phyloP scores from a whole-genome alignment of 2,797 vertebrate genomes.

The Echiichthys vipera region DNA sequence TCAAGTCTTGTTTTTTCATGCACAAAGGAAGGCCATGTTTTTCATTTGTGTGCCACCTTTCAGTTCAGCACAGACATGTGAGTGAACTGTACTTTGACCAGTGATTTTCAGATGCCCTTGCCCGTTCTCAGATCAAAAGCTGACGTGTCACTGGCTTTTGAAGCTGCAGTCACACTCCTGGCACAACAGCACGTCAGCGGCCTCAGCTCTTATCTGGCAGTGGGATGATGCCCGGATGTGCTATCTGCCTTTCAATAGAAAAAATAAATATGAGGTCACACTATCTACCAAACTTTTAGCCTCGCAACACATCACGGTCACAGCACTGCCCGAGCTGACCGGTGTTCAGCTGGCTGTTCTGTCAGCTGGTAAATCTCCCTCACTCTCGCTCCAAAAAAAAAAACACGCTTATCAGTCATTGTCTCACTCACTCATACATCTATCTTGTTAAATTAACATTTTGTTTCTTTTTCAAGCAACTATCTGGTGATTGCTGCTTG shows the following conservation, averaged over 20 bases:
- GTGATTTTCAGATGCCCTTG: constrained; percentile 63
- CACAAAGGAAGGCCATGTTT: constrained; percentile 3
- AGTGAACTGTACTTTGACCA: constrained; percentile 51
- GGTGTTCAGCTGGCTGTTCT: constrained; percentile 31
- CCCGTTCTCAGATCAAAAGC: constrained; percentile 74
- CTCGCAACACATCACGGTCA: constrained; percentile 29
- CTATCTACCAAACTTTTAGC: constrained; percentile 37
- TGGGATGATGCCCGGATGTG: constrained; percentile 47
- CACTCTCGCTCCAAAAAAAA: background rate
- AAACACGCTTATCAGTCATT: constrained; percentile 5
- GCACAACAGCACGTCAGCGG: constrained; percentile 57
- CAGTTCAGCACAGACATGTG: constrained; percentile 41
- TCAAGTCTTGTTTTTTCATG: constrained; percentile 18
- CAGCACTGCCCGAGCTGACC: constrained; percentile 21
- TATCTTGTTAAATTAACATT: constrained; percentile 56
- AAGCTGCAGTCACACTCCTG: constrained; percentile 66
- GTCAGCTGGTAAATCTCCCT: constrained; percentile 43
- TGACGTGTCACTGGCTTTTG: constrained; percentile 69
- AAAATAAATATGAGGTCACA: constrained; percentile 24
- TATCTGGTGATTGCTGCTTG: constrained; percentile 49
- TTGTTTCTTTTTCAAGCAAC: constrained; percentile 30
- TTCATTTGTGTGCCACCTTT: constrained; percentile 20
- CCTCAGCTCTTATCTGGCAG: constrained; percentile 48
- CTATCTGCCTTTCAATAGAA: constrained; percentile 52
- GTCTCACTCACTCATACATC: constrained; percentile 17